These are phyloP conservation scores for Drosophila recens DNA, from an alignment of 2,888 invertebrate genomes.

Conservation along the genomic window DNA sequence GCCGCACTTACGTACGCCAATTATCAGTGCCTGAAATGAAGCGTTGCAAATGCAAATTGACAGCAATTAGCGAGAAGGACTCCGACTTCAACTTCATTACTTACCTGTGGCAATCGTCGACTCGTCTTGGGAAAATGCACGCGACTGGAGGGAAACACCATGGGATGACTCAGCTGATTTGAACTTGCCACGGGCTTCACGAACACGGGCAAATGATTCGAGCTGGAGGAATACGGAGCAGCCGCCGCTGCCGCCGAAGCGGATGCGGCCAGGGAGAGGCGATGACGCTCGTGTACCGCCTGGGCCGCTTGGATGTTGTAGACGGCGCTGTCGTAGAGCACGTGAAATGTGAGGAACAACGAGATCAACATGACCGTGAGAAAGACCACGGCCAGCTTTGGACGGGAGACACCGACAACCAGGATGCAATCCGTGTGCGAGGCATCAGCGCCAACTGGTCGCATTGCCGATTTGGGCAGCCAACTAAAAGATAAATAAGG, in stretches of 20 bases:
- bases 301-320: constrained; percentile 91
- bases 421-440: constrained; percentile 91
- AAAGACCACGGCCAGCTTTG: constrained; percentile 92
- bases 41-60: constrained; percentile 58
- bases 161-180: constrained; percentile 85
- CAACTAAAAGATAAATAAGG: constrained; percentile 87
- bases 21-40: constrained; percentile 90
- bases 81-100: constrained; percentile 24
- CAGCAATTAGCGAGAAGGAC: constrained; percentile 60
- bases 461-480: constrained; percentile 92
- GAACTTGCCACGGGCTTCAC: constrained; percentile 76
- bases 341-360: constrained; percentile 93
- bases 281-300: constrained; percentile 87
- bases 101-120: constrained; percentile 88
- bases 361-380: constrained; percentile 92
- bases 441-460: constrained; percentile 93
- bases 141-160: constrained; percentile 85
- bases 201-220: constrained; percentile 81
- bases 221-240: constrained; percentile 14
- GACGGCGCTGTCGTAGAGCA: constrained; percentile 93
- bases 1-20: constrained; percentile 98
- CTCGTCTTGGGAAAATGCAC: constrained; percentile 88
- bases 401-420: constrained; percentile 93
- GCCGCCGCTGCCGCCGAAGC: constrained; percentile 42
- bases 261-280: constrained; percentile 81